Percentiles rank a stretch among this genome's conserved stretches.
These are phyloP conservation scores for Hypocryptadius cinnamomeus DNA, from an alignment of 2,113 vertebrate genomes.

Conservation along the genomic window DNA sequence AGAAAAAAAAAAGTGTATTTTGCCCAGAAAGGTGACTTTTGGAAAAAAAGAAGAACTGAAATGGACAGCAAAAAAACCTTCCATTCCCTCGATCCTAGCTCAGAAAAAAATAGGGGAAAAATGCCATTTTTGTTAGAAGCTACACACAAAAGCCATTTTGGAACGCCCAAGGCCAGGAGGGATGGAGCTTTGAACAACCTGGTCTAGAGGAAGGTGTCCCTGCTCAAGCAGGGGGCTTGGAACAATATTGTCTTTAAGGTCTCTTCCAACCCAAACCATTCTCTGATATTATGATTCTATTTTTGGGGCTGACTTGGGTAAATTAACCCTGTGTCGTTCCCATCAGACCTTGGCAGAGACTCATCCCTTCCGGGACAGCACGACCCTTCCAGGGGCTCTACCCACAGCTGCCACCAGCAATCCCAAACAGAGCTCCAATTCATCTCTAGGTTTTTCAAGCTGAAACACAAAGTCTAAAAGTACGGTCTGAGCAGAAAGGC, in stretches of 20 bases:
- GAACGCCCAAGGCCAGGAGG: not conserved
- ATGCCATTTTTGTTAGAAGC: not conserved
- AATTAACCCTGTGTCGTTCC: not conserved
- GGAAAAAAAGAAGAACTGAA: not conserved
- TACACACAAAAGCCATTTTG: accelerated
- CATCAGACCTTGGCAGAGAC: accelerated
- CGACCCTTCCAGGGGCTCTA: not conserved
- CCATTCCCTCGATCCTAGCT: not conserved
- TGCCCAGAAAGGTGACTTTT: not conserved
- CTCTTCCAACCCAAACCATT: not conserved
- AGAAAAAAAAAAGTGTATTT: not conserved
- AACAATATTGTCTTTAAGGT: not conserved
- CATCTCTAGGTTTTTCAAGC: not conserved
- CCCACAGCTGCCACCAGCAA: not conserved
- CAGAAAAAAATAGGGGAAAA: not conserved
- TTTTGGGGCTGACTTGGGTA: not conserved
- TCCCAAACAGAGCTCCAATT: not conserved
- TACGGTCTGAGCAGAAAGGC: not conserved
- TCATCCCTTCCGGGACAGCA: accelerated
- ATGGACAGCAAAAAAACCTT: not conserved
- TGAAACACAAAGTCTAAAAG: not conserved
- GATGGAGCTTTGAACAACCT: not conserved
- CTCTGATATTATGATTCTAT: not conserved
- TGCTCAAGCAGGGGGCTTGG: not conserved
- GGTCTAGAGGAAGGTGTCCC: not conserved